A percentile compares a stretch with the other conserved stretches of the same genome.
Conservation (phyloP, 2,113 vertebrate species). For the Dasyurus viverrinus region DNA sequence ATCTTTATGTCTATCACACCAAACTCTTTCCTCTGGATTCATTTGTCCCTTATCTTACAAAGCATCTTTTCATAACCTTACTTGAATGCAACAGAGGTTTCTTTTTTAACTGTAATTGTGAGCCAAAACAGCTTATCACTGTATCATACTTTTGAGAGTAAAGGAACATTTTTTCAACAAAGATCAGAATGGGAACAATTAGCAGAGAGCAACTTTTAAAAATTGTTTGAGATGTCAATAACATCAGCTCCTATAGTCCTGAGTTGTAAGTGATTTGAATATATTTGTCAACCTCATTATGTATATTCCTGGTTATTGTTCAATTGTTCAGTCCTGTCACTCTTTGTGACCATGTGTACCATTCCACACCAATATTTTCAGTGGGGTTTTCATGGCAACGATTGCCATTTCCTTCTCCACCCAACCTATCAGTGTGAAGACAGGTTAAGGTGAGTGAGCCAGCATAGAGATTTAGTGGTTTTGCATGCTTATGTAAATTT, state of each 20-base stretch:
- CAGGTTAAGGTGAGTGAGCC: neutral
- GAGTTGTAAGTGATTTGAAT: neutral
- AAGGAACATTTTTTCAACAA: neutral
- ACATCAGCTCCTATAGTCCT: neutral
- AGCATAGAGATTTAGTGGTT: neutral
- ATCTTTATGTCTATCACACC: neutral
- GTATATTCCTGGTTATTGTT: neutral
- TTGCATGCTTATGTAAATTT: neutral
- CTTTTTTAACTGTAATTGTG: neutral
- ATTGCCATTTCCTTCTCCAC: neutral
- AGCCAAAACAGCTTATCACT: neutral
- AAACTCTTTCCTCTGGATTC: neutral
- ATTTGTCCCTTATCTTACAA: neutral
- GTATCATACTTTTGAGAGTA: neutral
- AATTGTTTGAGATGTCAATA: neutral
- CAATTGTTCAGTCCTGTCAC: too few species aligned
- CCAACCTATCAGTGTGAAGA: neutral
- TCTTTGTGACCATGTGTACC: too few species aligned
- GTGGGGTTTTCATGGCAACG: too few species aligned
- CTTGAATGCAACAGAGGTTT: fast-evolving
- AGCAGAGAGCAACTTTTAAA: neutral
- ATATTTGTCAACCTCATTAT: neutral
- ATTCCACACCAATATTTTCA: too few species aligned
- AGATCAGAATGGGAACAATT: neutral
- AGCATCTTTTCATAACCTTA: neutral